Evolutionary conservation across 2,113 vertebrate species (phyloP).

Genomic region (Rhadina sibilatrix): DNA sequence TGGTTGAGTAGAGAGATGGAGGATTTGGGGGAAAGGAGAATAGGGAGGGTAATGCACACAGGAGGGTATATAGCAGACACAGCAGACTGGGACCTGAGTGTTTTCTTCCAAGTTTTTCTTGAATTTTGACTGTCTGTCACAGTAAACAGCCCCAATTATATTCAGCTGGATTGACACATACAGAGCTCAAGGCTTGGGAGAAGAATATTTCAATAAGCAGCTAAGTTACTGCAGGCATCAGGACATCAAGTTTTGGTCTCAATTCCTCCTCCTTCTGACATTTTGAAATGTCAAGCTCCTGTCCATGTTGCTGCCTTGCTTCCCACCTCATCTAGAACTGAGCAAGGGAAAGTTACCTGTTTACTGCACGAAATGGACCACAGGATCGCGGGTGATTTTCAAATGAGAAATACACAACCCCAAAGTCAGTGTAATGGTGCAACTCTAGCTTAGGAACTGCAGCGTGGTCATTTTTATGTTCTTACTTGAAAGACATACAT

Average conservation of each 20-base stretch:
- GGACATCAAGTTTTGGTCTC: neutral
- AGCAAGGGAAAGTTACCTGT: neutral
- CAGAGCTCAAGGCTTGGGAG: neutral
- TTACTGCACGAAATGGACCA: neutral
- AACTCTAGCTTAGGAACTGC: neutral
- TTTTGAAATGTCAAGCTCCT: constrained; percentile 46
- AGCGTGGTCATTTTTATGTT: neutral
- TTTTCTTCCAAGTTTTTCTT: neutral
- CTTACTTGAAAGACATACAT: neutral
- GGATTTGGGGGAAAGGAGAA: neutral
- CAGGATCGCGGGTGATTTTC: neutral
- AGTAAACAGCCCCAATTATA: constrained; percentile 47
- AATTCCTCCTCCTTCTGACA: constrained; percentile 8
- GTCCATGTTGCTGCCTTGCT: neutral
- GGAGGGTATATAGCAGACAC: neutral
- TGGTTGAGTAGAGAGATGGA: neutral
- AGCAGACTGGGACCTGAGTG: neutral
- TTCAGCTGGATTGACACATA: constrained; percentile 44
- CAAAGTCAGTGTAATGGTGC: neutral
- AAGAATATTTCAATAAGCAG: constrained; percentile 25
- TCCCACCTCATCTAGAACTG: neutral
- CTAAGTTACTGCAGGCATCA: constrained; percentile 14
- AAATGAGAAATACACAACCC: neutral
- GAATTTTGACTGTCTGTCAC: constrained; percentile 6
- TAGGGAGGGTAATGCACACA: neutral